Conservation (phyloP, 2,797 vertebrate genomes). For the Falco naumanni region DNA sequence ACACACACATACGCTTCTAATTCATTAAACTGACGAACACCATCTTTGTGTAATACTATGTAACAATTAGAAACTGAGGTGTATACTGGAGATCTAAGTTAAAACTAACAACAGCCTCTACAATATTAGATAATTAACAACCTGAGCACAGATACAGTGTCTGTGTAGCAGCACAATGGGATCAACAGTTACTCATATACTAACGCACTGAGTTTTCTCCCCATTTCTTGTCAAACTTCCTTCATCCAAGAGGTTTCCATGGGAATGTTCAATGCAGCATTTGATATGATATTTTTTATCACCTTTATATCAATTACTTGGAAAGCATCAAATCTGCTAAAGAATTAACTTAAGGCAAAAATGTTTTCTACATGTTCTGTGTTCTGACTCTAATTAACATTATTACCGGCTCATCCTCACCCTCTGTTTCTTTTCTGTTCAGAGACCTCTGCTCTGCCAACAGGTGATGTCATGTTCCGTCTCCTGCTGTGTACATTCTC, state of each 20-base stretch:
- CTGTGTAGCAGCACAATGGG: neutral
- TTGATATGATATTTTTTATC: neutral
- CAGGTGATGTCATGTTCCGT: neutral
- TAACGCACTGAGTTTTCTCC: neutral
- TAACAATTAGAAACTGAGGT: neutral
- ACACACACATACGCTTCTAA: neutral
- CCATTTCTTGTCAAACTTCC: neutral
- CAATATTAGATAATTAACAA: neutral
- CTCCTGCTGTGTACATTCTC: slow-evolving; percentile 21
- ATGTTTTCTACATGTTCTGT: neutral
- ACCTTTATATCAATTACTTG: neutral
- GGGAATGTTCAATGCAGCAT: neutral
- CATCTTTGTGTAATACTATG: neutral
- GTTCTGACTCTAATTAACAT: neutral
- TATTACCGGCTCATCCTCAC: slow-evolving; percentile 12
- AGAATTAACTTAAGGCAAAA: neutral
- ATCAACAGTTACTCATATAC: neutral
- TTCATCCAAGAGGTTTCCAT: neutral
- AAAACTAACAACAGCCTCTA: neutral
- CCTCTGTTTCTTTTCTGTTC: neutral
- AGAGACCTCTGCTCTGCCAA: slow-evolving; percentile 19
- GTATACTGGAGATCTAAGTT: neutral
- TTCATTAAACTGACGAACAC: fast-evolving
- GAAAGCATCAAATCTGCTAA: neutral
- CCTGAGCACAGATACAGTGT: neutral